Conservation (phyloP, 2,113 vertebrate genomes). For the Zosterops pallidus region DNA sequence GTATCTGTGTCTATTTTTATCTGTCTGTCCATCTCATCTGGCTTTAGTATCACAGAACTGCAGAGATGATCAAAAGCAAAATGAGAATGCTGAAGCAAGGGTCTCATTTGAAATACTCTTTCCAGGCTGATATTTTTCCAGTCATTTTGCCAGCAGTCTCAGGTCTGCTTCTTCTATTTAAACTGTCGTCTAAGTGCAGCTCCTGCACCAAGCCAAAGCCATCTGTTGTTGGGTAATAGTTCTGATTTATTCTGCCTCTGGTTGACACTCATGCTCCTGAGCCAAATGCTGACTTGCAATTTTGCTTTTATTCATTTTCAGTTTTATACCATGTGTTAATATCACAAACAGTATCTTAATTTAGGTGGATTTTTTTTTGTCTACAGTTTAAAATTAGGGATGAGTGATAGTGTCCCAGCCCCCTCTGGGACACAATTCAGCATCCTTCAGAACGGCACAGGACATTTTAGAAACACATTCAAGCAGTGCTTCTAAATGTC, state of each 20-base stretch:
- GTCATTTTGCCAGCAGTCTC: conserved; percentile 41
- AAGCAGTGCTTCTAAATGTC: background rate
- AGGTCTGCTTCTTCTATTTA: conserved; percentile 37
- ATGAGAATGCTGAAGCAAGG: background rate
- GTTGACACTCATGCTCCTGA: background rate
- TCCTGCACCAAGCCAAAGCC: conserved; percentile 27
- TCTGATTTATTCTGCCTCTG: conserved; percentile 59
- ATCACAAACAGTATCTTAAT: conserved; percentile 36
- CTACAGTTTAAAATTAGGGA: conserved; percentile 5
- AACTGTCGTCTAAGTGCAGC: conserved; percentile 41
- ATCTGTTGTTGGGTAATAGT: conserved; percentile 54
- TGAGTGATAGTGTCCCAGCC: conserved; percentile 31
- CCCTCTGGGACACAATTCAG: background rate
- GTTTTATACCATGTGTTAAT: conserved; percentile 36
- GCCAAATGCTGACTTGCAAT: conserved; percentile 57
- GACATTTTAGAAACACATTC: background rate
- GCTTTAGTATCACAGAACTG: background rate
- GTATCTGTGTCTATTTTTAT: background rate
- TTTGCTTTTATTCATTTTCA: conserved; percentile 46
- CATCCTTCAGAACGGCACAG: background rate
- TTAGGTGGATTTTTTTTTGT: background rate
- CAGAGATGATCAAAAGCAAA: conserved; percentile 22
- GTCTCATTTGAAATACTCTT: conserved; percentile 32
- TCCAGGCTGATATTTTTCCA: conserved; percentile 52
- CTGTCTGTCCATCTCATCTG: background rate